Conservation (phyloP, 1,140 invertebrate genomes). For the Neodiprion fabricii region DNA sequence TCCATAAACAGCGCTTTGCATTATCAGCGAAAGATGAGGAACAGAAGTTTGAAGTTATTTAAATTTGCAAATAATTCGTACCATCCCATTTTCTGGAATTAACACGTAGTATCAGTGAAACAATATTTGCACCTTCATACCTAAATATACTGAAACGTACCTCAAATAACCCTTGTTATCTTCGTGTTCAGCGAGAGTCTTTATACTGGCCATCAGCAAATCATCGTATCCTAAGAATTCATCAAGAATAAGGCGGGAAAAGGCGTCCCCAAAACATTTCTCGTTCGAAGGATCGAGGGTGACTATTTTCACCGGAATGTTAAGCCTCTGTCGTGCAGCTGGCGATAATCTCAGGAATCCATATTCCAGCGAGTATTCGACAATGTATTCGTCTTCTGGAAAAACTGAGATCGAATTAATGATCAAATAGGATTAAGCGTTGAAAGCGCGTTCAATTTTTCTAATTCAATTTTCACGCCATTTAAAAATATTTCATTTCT, state of each 20-base stretch:
- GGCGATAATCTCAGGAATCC: constrained; percentile 92
- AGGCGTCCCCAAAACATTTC: constrained; percentile 91
- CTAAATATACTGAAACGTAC: constrained; percentile 54
- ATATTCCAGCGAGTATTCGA: constrained; percentile 98
- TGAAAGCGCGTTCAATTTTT: too few species aligned
- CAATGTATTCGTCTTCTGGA: constrained; percentile 93
- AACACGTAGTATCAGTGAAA: background rate
- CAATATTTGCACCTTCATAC: background rate
- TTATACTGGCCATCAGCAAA: constrained; percentile 94
- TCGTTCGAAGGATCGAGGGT: constrained; percentile 88
- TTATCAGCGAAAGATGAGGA: too few species aligned
- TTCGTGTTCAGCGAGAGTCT: constrained; percentile 92
- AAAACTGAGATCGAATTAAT: constrained; percentile 65
- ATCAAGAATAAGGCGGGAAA: constrained; percentile 89
- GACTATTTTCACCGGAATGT: constrained; percentile 93
- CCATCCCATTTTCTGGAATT: background rate
- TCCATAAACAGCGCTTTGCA: too few species aligned
- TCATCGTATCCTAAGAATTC: constrained; percentile 97
- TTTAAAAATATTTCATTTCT: too few species aligned
- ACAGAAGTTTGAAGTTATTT: too few species aligned
- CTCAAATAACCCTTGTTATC: constrained; percentile 94
- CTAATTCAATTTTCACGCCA: too few species aligned
- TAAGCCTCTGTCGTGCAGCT: constrained; percentile 80
- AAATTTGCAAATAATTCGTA: too few species aligned
- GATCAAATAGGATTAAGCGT: background rate